Percentiles rank a stretch among this genome's conserved stretches.
Conservation (phyloP, 1,140 invertebrate genomes). For the Dinoponera quadriceps region DNA sequence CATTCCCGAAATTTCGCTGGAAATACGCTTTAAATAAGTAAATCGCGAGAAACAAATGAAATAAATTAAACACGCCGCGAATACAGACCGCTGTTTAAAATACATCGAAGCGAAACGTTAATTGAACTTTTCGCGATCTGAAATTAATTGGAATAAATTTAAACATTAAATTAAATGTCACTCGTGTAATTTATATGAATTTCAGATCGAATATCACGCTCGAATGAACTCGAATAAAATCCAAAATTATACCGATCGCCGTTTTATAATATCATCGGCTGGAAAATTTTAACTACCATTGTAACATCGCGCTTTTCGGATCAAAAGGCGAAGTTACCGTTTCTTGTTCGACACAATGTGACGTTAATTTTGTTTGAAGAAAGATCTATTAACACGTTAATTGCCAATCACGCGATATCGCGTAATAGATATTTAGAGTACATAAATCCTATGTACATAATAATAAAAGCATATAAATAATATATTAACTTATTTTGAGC, state of each 20-base stretch:
- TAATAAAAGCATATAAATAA: too few species aligned
- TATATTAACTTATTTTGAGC: too few species aligned
- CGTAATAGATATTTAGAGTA: too few species aligned
- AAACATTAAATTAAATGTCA: constrained; percentile 3
- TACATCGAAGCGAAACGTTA: background rate
- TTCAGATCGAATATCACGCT: background rate
- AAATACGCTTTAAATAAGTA: background rate
- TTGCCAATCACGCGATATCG: too few species aligned
- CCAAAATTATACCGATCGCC: background rate
- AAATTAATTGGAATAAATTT: background rate
- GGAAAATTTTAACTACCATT: background rate
- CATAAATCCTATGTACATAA: too few species aligned
- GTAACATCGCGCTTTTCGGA: background rate
- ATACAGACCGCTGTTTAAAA: background rate
- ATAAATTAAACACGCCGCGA: background rate
- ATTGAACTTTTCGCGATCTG: background rate
- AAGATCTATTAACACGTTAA: too few species aligned
- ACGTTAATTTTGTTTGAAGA: background rate
- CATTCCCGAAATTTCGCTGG: background rate
- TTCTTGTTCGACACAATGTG: background rate
- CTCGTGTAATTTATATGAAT: background rate
- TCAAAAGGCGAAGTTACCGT: background rate
- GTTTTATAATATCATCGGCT: background rate
- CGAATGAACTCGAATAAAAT: constrained; percentile 2
- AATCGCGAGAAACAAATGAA: background rate